Evolutionary conservation across 2,888 invertebrate genomes (phyloP), one percentile per base, ranked within the genome.

Genomic region (Noctua janthe): DNA sequence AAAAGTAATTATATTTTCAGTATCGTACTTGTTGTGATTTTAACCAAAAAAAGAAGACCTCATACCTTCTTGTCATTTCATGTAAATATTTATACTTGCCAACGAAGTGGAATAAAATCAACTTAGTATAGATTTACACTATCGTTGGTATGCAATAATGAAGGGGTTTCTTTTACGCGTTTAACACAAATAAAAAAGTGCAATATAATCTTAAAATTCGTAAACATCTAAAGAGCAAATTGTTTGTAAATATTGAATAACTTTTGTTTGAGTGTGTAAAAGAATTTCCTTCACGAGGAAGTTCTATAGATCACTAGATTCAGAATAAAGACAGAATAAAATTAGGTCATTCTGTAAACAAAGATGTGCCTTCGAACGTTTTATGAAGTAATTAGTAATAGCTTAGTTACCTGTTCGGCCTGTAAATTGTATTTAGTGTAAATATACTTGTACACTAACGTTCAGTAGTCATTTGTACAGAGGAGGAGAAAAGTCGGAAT

Each of bases 311-410:
- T 84, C 81, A 84, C 77, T 87, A 87, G 80, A 71, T 86, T 85
- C 88, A 87, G 73, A 83, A 77, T 83, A 85, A 84, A 85, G 84
- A 83, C 82, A 86, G 81, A 87, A 82, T 89, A 85, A 90, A 93
- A 91, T 93, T 95, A 95, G 95, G 93, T 94, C 92, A 93, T 94
- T 93, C 93, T 96, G 92, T 95, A 92, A 94, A 93, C 93, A 95
- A 95, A 95, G 94, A 96, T 96, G 97, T 97, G 97, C 97, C 97
- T 97, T 97, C 95, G 91, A 96, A 92, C 93, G 94, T 94, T 95
- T 94, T 95, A 95, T 94, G 91, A 93, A 92, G 93, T 96, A 96
- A 95, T 91, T 93, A 94, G 92, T 91, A 80, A 91, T 92, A 90
- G 94, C 93, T 91, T 95, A 95, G 95, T 93, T 91, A 92, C 92